Conservation (phyloP, 2,113 vertebrate species). For the Caretta caretta region DNA sequence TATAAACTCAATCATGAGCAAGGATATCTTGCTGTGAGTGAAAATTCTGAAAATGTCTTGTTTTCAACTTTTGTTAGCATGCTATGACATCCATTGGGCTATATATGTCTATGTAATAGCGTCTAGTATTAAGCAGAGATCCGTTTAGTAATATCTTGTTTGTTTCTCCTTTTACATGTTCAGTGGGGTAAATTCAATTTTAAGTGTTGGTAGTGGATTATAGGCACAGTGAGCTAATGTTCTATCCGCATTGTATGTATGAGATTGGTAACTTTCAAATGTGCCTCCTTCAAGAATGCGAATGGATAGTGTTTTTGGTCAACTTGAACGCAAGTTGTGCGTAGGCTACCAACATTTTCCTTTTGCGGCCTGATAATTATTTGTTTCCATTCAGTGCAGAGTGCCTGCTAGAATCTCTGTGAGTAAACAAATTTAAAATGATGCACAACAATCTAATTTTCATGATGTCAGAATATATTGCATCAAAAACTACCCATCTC, state of each 20-base stretch:
- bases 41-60: background rate
- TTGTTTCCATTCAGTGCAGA: background rate
- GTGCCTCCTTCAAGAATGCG: background rate
- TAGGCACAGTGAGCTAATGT: fast-evolving
- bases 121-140: background rate
- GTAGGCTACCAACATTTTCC: background rate
- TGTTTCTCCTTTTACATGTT: background rate
- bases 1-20: background rate
- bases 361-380: background rate
- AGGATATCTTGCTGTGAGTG: background rate
- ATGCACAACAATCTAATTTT: background rate
- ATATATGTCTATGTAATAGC: background rate
- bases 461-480: background rate
- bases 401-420: background rate
- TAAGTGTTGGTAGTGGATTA: background rate
- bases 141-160: background rate
- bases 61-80: background rate
- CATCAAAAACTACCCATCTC: fast-evolving
- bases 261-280: background rate
- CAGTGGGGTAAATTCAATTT: background rate
- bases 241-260: background rate
- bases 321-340: background rate
- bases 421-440: background rate
- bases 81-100: background rate
- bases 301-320: background rate